A percentile compares a stretch with the other conserved stretches of the same genome.
Evolutionary conservation across 1,140 invertebrate genomes (phyloP).

Genomic region (Temnothorax nylanderi): DNA sequence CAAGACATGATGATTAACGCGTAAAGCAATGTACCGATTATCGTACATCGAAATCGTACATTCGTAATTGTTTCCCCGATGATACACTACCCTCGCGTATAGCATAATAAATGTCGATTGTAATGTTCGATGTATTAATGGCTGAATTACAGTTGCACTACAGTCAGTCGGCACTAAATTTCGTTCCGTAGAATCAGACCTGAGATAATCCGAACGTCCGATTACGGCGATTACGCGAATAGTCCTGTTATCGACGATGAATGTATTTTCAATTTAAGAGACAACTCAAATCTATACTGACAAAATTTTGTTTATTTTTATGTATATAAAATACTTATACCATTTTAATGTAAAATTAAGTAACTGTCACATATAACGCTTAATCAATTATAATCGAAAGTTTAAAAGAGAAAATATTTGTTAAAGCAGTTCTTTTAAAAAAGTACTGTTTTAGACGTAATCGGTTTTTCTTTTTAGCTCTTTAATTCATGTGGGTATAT

Average conservation of each 20-base stretch:
- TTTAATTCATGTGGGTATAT: neutral
- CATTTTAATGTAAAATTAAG: neutral
- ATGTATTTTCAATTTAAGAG: conserved; percentile 12
- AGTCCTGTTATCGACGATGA: neutral
- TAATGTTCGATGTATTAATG: conserved; percentile 55
- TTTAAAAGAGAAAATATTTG: neutral
- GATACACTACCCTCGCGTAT: conserved; percentile 30
- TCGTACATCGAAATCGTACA: conserved; percentile 21
- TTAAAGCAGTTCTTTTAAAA: neutral
- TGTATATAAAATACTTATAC: neutral
- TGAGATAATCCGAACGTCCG: conserved; percentile 51
- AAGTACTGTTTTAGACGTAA: conserved; percentile 2
- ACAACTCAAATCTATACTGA: neutral
- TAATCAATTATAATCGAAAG: neutral
- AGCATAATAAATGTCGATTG: conserved; percentile 49
- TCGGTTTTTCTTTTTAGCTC: neutral
- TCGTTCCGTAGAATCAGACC: conserved; percentile 26
- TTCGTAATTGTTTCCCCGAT: conserved; percentile 49
- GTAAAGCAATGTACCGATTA: neutral
- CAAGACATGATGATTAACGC: conserved; percentile 17
- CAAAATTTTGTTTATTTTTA: neutral
- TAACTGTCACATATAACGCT: neutral
- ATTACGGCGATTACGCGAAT: conserved; percentile 38
- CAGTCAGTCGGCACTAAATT: conserved; percentile 47
- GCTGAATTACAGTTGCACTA: conserved; percentile 17